Conservation (phyloP, 2,113 vertebrate genomes). For the Chiloscyllium plagiosum region DNA sequence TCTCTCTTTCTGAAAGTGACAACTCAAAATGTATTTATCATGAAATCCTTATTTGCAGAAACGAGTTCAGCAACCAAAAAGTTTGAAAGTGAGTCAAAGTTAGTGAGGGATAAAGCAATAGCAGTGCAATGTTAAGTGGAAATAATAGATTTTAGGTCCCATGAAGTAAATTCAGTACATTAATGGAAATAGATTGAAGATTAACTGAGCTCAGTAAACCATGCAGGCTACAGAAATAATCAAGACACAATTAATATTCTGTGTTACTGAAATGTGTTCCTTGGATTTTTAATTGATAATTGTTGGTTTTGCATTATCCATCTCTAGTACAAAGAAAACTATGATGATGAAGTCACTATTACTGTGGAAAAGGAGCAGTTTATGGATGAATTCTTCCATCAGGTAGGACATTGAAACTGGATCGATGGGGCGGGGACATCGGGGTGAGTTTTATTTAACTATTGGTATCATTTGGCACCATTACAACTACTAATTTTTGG, state of each 20-base stretch:
- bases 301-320: slow-evolving; percentile 34
- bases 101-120: neutral
- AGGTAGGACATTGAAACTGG: slow-evolving; percentile 55
- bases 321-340: slow-evolving; percentile 57
- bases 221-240: neutral
- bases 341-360: slow-evolving; percentile 68
- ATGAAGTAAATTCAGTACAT: neutral
- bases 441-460: neutral
- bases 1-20: neutral
- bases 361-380: slow-evolving; percentile 73
- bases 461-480: neutral
- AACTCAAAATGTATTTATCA: neutral
- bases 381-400: slow-evolving; percentile 89
- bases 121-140: neutral
- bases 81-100: neutral
- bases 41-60: neutral
- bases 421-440: neutral
- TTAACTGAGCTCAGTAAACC: neutral
- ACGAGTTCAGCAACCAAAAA: neutral
- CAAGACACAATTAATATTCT: no score
- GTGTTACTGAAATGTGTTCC: neutral
- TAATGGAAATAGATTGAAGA: neutral
- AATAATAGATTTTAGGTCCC: neutral
- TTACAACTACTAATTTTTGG: neutral
- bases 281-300: neutral